phyloP scores from a whole-genome alignment of 2,113 vertebrate species.

The Dinomys branickii region DNA sequence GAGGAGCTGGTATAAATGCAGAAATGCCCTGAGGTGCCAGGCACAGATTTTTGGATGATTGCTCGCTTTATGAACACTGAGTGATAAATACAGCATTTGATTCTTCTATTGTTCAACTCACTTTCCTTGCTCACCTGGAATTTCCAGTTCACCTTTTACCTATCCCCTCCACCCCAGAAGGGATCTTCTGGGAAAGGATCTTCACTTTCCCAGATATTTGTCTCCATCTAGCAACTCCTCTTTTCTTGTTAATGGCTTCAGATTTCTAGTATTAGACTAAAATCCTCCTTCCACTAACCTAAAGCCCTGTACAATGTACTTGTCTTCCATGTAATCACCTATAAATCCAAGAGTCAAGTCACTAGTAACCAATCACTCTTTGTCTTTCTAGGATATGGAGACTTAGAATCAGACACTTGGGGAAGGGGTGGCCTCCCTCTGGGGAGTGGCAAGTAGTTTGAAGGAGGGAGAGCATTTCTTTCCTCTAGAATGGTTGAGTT shows the following conservation, averaged over 20 bases:
- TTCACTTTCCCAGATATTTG: neutral
- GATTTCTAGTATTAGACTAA: neutral
- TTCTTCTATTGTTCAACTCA: neutral
- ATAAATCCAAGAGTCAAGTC: neutral
- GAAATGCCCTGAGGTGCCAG: neutral
- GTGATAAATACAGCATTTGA: neutral
- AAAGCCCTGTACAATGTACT: neutral
- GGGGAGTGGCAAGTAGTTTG: neutral
- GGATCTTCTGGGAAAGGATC: too few species aligned
- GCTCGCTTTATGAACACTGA: neutral
- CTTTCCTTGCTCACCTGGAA: neutral
- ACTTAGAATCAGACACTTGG: neutral
- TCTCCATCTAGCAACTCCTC: neutral
- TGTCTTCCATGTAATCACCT: neutral
- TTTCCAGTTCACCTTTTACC: neutral
- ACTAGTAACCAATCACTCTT: constrained; percentile 11
- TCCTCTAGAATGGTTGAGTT: neutral
- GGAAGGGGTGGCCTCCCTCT: neutral
- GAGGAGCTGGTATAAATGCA: neutral
- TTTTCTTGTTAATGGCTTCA: neutral
- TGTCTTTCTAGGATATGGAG: neutral
- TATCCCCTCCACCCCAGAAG: neutral
- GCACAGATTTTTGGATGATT: neutral
- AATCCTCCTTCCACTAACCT: neutral
- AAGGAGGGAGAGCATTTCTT: neutral